Percentiles rank a stretch among this genome's conserved stretches.
Conservation (phyloP, 2,113 vertebrate species). For the Copsychus sechellarum region DNA sequence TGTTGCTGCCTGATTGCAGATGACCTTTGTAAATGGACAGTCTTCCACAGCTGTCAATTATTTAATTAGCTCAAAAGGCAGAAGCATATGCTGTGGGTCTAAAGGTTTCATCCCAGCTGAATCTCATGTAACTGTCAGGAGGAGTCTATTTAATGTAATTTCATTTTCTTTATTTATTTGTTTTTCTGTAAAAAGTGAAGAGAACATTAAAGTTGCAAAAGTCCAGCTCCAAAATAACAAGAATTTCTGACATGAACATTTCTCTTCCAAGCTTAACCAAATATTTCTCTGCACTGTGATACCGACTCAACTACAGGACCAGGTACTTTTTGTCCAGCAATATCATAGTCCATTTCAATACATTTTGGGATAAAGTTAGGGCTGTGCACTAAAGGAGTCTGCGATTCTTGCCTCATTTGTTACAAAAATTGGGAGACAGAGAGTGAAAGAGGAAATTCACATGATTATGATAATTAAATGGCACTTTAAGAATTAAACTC, state of each 20-base stretch:
- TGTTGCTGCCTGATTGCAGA: not conserved
- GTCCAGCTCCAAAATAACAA: not conserved
- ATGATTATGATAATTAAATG: not conserved
- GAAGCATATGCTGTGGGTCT: not conserved
- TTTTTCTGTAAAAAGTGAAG: not conserved
- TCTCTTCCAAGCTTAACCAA: not conserved
- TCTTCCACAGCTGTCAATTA: slow-evolving; percentile 6
- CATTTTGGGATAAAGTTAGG: not conserved
- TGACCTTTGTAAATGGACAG: slow-evolving; percentile 2
- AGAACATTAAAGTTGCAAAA: not conserved
- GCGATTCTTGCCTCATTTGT: not conserved
- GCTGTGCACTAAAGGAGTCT: not conserved
- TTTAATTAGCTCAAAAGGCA: slow-evolving; percentile 12
- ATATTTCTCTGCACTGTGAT: not conserved
- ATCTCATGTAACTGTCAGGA: not conserved
- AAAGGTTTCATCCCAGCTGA: not conserved
- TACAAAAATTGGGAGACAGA: not conserved
- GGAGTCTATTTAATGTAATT: not conserved
- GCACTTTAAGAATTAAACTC: not conserved
- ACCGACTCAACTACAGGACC: not conserved
- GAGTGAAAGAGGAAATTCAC: not conserved
- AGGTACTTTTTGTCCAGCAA: not conserved
- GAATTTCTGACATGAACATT: not conserved
- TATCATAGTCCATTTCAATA: not conserved
- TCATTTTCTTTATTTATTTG: not conserved